Evolutionary conservation across 2,113 vertebrate genomes (phyloP), one percentile per base, ranked within the genome.

Genomic region (Rhombomys opimus): DNA sequence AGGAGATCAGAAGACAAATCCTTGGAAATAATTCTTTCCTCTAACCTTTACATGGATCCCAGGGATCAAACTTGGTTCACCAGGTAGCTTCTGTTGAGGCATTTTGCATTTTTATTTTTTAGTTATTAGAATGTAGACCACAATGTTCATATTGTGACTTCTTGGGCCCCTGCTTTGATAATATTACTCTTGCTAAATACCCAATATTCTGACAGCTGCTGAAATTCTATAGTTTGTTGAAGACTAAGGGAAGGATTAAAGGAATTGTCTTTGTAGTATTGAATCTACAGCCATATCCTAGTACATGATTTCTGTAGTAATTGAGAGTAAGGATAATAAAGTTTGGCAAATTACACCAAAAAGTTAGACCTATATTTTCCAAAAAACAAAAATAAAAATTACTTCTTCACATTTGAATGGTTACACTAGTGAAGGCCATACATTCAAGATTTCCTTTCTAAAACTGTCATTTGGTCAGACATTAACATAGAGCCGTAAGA

Each of bases 81-180:
- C 35, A 61, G 6, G 1, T 82, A 14, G 14, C 2, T 82, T 2
- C n/a, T 82, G n/a, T 38, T 82, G 12, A 38, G 22, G 7, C 13
- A 32, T 54, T 17, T 54, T 35, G 4, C 27, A 52, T 20, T 54
- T 78, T 32, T 30, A 67, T 77, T 73, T 18, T 73, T 80, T 35
- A 57, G 18, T 54, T n/a, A 7, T 81, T 67, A 89, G 25, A 77
- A 70, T 38, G 18, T 52, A 35, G 70, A 14, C 32, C 41, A 23
- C 4, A 80, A 32, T 72, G 50, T 67, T 70, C 46, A 41, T 4
- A 5, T 81, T 94, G 9, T 87, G 35, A 85, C 23, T 93, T 94
- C 41, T 25, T 82, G 25, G n/a, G 18, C 14, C n/a, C 65, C 17
- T 46, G 12, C 15, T 97, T 89, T 90, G 68, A 96, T 87, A 82